Conservation (phyloP, 2,888 invertebrate genomes). For the Cantharis lateralis region DNA sequence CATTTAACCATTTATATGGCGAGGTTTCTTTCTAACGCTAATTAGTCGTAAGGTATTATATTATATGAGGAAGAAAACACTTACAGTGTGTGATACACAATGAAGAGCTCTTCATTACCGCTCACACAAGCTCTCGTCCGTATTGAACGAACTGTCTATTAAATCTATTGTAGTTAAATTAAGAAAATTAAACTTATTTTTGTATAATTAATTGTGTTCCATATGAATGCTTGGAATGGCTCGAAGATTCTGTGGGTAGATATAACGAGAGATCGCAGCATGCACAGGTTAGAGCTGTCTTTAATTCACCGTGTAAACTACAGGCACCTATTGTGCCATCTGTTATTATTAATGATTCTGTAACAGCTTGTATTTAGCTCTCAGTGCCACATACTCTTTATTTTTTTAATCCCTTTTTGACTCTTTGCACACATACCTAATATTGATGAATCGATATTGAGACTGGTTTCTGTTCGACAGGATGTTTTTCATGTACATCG, state of each 20-base stretch:
- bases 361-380: constrained; percentile 41
- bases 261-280: constrained; percentile 37
- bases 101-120: background rate
- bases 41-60: background rate
- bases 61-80: background rate
- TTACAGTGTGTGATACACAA: background rate
- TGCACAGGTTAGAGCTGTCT: constrained; percentile 37
- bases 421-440: constrained; percentile 21
- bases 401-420: constrained; percentile 22
- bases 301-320: constrained; percentile 49
- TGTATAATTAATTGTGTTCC: constrained; percentile 26
- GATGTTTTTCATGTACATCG: constrained; percentile 14
- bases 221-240: constrained; percentile 29
- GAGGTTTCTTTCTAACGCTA: background rate
- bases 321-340: constrained; percentile 47
- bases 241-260: constrained; percentile 27
- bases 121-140: background rate
- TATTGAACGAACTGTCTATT: background rate
- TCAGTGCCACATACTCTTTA: constrained; percentile 25
- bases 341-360: constrained; percentile 45
- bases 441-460: constrained; percentile 27
- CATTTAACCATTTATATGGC: background rate
- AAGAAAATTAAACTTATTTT: constrained; percentile 26
- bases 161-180: constrained; percentile 14
- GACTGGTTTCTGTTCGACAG: constrained; percentile 22